Conservation (phyloP, 2,113 vertebrate genomes). For the Ceuthmochares aereus region DNA sequence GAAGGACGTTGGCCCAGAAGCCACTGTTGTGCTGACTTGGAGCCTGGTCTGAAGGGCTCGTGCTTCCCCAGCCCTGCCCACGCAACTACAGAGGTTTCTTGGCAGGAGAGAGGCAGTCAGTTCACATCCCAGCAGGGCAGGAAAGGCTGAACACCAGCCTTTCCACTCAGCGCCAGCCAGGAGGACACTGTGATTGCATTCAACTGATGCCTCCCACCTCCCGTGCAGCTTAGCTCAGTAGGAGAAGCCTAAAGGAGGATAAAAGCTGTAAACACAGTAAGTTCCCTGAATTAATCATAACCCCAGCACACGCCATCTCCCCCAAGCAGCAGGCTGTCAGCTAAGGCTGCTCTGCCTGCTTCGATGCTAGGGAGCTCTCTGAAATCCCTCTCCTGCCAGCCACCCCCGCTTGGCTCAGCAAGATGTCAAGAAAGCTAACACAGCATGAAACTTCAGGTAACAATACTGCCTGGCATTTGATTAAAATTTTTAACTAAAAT, state of each 20-base stretch:
- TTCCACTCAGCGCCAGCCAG: not conserved
- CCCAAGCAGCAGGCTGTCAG: not conserved
- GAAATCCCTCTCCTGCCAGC: constrained; percentile 11
- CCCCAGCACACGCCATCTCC: not conserved
- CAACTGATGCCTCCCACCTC: not conserved
- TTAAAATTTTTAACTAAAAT: not conserved
- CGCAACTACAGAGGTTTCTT: not conserved
- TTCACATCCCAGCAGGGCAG: not conserved
- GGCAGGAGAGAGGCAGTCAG: not conserved
- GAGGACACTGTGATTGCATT: not conserved
- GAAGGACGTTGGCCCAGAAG: not conserved
- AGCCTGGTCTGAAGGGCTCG: not conserved
- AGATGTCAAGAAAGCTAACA: not conserved
- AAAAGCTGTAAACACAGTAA: constrained; percentile 4
- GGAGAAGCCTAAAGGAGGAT: not conserved
- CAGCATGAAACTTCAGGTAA: not conserved
- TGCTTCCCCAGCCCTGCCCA: not conserved
- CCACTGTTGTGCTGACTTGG: not conserved
- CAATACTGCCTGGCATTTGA: not conserved
- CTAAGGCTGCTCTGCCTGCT: not conserved
- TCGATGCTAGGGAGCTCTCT: not conserved
- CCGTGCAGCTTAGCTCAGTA: not conserved
- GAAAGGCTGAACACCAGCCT: not conserved
- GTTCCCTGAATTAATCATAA: constrained; percentile 50
- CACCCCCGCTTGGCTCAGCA: constrained; percentile 10